phyloP scores from a whole-genome alignment of 2,797 vertebrate species.

The Chaunax sp. region DNA sequence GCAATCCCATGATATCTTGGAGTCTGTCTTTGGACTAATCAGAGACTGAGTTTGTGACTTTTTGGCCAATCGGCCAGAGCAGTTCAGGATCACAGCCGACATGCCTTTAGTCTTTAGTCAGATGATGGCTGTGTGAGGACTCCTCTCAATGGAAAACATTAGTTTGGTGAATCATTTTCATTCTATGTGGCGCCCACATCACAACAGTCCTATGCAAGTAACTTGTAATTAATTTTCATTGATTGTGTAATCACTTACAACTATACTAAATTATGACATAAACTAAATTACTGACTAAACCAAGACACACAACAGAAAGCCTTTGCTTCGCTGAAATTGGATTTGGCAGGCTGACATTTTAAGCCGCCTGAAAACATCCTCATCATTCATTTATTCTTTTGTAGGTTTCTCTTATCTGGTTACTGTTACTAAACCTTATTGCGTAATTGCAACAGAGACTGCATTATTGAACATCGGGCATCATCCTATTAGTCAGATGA shows the following conservation, averaged over 20 bases:
- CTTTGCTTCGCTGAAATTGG: conserved; percentile 53
- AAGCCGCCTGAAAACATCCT: background rate
- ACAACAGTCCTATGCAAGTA: conserved; percentile 29
- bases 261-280: conserved; percentile 45
- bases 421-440: conserved; percentile 20
- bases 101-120: no score
- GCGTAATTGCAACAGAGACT: conserved; percentile 18
- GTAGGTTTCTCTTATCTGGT: conserved; percentile 11
- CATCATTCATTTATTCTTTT: conserved; percentile 20
- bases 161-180: background rate
- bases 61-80: no score
- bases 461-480: conserved; percentile 8
- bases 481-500: conserved; percentile 8
- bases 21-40: no score
- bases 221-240: conserved; percentile 51
- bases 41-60: no score
- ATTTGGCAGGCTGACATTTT: conserved; percentile 44
- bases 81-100: no score
- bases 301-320: conserved; percentile 30
- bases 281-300: conserved; percentile 3
- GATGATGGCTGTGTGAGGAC: no score
- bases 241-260: conserved; percentile 52
- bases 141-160: background rate
- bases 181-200: conserved; percentile 15
- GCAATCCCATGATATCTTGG: no score